Evolutionary conservation across 2,888 invertebrate species (phyloP).

Genomic region (Cylindroiulus punctatus): DNA sequence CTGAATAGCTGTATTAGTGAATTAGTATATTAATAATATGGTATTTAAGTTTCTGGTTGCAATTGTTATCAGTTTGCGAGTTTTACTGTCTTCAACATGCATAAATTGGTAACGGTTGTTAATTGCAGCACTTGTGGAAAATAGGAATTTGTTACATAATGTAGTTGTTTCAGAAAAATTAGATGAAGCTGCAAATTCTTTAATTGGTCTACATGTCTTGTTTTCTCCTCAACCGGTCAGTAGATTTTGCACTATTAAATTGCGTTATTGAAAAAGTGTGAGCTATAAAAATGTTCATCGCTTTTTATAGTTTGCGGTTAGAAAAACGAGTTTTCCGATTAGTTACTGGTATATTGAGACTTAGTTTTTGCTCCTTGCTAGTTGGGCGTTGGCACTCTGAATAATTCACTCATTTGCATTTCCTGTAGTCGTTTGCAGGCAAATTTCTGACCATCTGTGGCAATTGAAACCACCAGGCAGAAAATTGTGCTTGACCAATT

Average conservation of each 20-base stretch:
- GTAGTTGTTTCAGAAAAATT: too few species aligned
- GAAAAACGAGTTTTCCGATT: not conserved
- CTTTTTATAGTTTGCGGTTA: not conserved
- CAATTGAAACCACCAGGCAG: not conserved
- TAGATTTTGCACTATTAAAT: not conserved
- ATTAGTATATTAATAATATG: too few species aligned
- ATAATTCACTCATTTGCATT: not conserved
- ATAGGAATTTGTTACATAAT: too few species aligned
- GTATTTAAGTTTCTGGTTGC: too few species aligned
- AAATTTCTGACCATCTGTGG: constrained; percentile 11
- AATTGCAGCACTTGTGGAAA: too few species aligned
- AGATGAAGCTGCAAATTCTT: too few species aligned
- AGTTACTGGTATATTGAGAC: not conserved
- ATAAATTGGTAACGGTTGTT: too few species aligned
- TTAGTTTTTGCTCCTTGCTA: not conserved
- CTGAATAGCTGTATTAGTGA: too few species aligned
- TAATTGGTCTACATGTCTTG: not conserved
- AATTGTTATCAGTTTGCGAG: too few species aligned
- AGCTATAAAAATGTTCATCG: not conserved
- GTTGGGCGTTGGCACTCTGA: not conserved
- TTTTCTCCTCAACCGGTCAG: not conserved
- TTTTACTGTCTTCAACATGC: too few species aligned
- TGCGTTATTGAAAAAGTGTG: not conserved
- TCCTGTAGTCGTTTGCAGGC: not conserved
- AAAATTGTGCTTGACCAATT: not conserved